Base-by-base conservation (phyloP, 2,888 invertebrate species). In the Pardosa pseudoannulata region DNA sequence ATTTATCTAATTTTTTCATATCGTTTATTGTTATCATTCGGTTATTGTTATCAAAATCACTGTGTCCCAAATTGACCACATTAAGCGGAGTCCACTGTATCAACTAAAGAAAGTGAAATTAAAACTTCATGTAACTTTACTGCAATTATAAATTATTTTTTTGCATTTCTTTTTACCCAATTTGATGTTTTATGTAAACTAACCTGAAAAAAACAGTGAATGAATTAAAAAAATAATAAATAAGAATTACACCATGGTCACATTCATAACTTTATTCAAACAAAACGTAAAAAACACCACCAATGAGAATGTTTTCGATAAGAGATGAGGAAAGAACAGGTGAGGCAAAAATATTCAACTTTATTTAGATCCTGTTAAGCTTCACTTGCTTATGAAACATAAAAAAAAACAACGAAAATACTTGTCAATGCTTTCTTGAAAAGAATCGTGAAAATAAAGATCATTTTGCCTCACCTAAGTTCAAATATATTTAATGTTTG, bases 321-420 rank as follows among this genome's bases (percentile, higher is more conserved):
- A 36, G 56, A 56, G 56, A 56, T 56, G 23, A 56, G 11, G 36
- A 56, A 56, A 56, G 56, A 56, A 56, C 11, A 23, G 56, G 56
- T 16, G 56, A 56, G 56, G 56, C 56, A 56, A 56, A 56, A 23
- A 23, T 56, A 56, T 56, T 56, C 7, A 56, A 23, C 16, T 23
- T 56, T 56, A 56, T 56, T 56, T 23, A 19, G 23, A 23, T 23
- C 56, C n/a, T 23, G 23, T 16, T 23, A 23, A 11, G 16, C 23
- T 16, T 56, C 5, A 7, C n/a, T 19, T 56, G 23, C n/a, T 23
- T 23, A 5, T 56, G n/a, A 19, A 56, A 23, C 23, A 56, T 56
- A 6, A 56, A 46, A 46, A 46, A 46, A 36, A 9, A 36, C 36
- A 36, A 7, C 36, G 9, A 36, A 46, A 7, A 23, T 23, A 56